Evolutionary conservation across 1,140 invertebrate species (phyloP), one percentile per base, ranked within the genome.

Genomic region (Platyura marginata): DNA sequence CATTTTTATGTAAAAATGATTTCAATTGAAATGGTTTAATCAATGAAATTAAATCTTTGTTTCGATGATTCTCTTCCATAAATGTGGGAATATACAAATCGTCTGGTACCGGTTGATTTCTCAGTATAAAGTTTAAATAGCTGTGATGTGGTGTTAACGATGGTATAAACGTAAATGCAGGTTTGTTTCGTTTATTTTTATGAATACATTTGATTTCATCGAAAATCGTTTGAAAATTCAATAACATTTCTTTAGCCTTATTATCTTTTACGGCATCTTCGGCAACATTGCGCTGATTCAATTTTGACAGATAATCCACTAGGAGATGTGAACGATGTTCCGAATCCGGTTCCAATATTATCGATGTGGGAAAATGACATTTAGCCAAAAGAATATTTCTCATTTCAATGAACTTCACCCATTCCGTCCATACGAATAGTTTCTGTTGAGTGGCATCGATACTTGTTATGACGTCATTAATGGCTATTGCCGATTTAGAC

Each of bases 371-470:
- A 48, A 66, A 67, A 52, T 74, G 72, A 42, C 63, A 51, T 23
- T 63, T 57, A 0, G 55, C 47, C 2, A 79, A 46, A 32, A 75
- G 53, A 3, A 54, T 46, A 41, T 67, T 66, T 5, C 77, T 64
- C 51, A 72, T 68, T 46, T 72, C 67, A 2, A 78, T 67, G 48
- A 68, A 75, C 32, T 66, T 48, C 46, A 75, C 66, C 77, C 77
- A 80, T 21, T 76, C 66, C 10, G 60, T 54, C 49, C 71, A 72
- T 41, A 68, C 68, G 50, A 79, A 79, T 15, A 77, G 61, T 19
- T 55, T 49, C 2, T 53, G 32, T n/a, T 8, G 38, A 21, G 41
- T 45, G 19, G 8, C 25, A 36, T 34, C 19, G 21, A 15, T 9
- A 6, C 33, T 19, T 32, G 36, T 21, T 37, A 36, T 23, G 46